Base-by-base conservation (phyloP, 2,888 invertebrate species). In the Yponomeuta malinellus region DNA sequence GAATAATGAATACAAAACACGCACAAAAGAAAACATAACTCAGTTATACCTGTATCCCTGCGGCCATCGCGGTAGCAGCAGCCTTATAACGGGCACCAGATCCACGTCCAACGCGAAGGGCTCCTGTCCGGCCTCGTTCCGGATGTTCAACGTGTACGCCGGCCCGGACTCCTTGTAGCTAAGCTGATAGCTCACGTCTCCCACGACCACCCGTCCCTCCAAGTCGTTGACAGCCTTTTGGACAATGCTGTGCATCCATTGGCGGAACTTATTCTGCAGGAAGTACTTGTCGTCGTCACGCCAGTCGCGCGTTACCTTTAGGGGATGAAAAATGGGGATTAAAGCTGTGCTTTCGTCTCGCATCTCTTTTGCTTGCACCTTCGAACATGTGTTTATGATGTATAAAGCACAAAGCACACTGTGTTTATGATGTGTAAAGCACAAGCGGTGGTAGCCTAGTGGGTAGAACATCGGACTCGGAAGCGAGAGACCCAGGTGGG, bases 241-340 rank as follows among this genome's bases (percentile, higher is more conserved):
- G 0, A 94, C 83, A 2, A 93, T 79, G 3, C 89, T 77, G 75
- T 94, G 93, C 76, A 94, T 85, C 94, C 94, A 94, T 0, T 81
- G 78, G 0, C 93, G 83, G 75, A 94, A 92, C 74, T 90, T 89
- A 69, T 85, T 81, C 80, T 93, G 88, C 68, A 68, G 68, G 72
- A 92, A 81, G 76, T 88, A 93, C 48, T 89, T 90, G 0, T 92
- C 81, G 0, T 79, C n/a, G 68, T 90, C 90, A 3, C 93, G 78
- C 87, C 93, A 91, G 1, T 84, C 86, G 0, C 85, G 77, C 0
- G 90, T 85, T 5, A 82, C 79, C 74, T 87, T 92, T 72, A 88
- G 86, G 31, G 10, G 33, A 59, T 3, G 15, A 59, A 1, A 59
- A 59, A 43, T 3, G 43, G 8, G 9, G 33, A 4, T 4, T 33